Conservation (phyloP, 2,797 vertebrate genomes). For the Lacerta bilineata region DNA sequence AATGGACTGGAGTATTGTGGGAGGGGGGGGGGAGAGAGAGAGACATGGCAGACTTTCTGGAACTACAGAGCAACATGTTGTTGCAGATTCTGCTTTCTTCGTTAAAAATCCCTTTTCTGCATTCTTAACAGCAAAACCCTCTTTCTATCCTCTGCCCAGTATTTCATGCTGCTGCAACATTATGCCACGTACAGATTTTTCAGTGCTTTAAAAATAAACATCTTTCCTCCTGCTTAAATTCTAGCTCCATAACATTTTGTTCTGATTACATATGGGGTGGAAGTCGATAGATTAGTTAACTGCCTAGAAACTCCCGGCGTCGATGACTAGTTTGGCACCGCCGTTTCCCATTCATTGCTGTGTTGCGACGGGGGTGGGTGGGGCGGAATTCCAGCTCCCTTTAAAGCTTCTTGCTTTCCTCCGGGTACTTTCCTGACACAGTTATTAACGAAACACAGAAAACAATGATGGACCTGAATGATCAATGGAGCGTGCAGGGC, state of each 20-base stretch:
- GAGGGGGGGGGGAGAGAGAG: too few relatives aligned
- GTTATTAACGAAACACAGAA: constrained; percentile 21
- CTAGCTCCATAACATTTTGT: background rate
- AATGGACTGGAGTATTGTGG: background rate
- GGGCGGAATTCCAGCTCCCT: background rate
- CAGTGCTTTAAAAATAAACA: background rate
- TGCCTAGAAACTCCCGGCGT: background rate
- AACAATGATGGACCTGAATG: constrained; percentile 23
- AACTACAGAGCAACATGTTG: background rate
- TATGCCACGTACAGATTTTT: background rate
- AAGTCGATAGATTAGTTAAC: background rate
- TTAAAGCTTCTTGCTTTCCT: constrained; percentile 3
- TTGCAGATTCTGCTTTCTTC: background rate
- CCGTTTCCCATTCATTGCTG: background rate
- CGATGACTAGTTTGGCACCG: background rate
- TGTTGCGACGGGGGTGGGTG: background rate
- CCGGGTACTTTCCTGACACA: background rate
- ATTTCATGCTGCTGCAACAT: background rate
- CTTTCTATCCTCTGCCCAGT: background rate
- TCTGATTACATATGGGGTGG: background rate
- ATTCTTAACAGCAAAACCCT: background rate
- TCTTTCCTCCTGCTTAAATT: background rate
- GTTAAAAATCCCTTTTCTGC: background rate
- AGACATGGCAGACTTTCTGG: too few relatives aligned
- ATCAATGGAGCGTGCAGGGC: constrained; percentile 12